Percentiles rank a stretch among this genome's conserved stretches.
phyloP scores from a whole-genome alignment of 2,888 invertebrate genomes.

The Lydus trimaculatus region DNA sequence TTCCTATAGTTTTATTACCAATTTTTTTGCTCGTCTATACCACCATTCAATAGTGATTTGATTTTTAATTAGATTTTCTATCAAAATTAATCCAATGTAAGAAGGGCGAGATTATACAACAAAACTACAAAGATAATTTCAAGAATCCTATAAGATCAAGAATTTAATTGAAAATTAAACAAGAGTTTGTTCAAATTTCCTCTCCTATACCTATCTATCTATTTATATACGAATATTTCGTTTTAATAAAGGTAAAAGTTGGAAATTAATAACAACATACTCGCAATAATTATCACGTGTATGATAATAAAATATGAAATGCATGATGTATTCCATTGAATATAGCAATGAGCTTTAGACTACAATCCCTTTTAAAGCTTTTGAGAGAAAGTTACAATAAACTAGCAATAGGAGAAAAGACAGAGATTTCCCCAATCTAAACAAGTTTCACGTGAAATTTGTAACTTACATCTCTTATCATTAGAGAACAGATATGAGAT shows the following conservation, averaged over 20 bases:
- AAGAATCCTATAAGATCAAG: not conserved
- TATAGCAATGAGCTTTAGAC: not conserved
- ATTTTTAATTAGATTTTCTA: not conserved
- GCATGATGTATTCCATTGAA: constrained; percentile 1
- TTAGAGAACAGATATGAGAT: not conserved
- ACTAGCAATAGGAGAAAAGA: constrained; percentile 6
- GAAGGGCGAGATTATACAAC: not conserved
- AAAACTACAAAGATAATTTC: not conserved
- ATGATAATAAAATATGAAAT: not conserved
- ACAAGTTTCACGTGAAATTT: not conserved
- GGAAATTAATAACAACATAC: not conserved
- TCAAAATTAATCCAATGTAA: not conserved
- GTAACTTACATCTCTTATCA: not conserved
- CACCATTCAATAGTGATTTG: not conserved
- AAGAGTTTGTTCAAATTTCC: not conserved
- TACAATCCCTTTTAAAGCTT: constrained; percentile 7
- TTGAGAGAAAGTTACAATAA: constrained; percentile 2
- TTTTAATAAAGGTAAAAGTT: not conserved
- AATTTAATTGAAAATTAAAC: not conserved
- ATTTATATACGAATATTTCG: not conserved
- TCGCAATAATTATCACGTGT: not conserved
- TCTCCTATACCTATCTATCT: not conserved
- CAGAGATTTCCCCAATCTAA: not conserved
- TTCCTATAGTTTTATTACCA: not conserved
- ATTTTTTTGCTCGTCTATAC: not conserved